Base-by-base conservation (phyloP, 2,888 invertebrate species). In the Tipula confusa region DNA sequence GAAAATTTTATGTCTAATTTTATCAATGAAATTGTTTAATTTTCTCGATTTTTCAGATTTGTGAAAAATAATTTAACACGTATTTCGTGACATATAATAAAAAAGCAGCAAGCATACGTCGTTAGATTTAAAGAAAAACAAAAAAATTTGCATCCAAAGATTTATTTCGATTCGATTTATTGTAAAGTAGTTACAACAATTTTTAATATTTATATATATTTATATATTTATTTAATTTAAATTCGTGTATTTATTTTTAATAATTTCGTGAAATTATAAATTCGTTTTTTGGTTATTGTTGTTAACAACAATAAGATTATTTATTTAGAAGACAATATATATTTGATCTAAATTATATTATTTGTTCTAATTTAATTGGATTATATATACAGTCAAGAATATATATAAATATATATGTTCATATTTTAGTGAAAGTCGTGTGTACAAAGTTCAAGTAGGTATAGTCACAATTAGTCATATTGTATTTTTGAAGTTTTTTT, bases 11-110 rank as follows among this genome's bases (percentile, higher is more conserved):
- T 64, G 64, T 64, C 64, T 64, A 64, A 64, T 64, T 64, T 64
- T 64, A 64, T 64, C 64, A 64, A 64, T 64, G 64, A 64, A 64
- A 64, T 64, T 64, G 64, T 64, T 64, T 24, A 64, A 64, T 64
- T 64, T 64, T 64, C 18, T 64, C 64, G 64, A 64, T 64, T 9
- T 24, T 64, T 64, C 24, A n/a, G n/a, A n/a, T 64, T 64, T 64
- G 64, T 64, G 64, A 9, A 64, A 64, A 64, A 64, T 64, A 64
- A 64, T 64, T 64, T 64, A 64, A 64, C 64, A 64, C 64, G 64
- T 64, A 64, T 64, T 64, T 64, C 64, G 64, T 64, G 64, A 64
- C 64, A 64, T 43, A 43, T 24, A 24, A 64, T 64, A 64, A 64
- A 24, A 24, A 64, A 64, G 24, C 64, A 64, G 64, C 64, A 64